Percentiles rank a stretch among this genome's conserved stretches.
Conservation (phyloP, 2,888 invertebrate genomes). For the Girardia tigrina region DNA sequence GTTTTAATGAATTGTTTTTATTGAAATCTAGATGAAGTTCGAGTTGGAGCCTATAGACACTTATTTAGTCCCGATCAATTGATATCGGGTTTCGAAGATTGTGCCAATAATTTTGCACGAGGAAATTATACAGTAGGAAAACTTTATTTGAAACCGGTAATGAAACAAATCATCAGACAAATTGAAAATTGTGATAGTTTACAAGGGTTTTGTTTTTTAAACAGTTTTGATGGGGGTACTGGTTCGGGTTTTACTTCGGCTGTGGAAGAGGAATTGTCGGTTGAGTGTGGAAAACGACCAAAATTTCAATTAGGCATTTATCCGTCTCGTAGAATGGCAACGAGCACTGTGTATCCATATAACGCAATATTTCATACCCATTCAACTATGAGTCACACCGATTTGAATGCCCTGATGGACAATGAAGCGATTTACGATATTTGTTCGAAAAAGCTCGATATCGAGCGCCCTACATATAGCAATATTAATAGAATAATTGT, state of each 20-base stretch:
- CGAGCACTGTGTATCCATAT: slow-evolving; percentile 34
- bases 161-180: slow-evolving; percentile 59
- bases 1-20: too few relatives aligned
- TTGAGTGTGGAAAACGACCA: slow-evolving; percentile 35
- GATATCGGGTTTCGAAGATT: slow-evolving; percentile 62
- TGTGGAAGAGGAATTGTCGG: slow-evolving; percentile 29
- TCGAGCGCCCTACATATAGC: slow-evolving; percentile 24
- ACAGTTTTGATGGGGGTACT: slow-evolving; percentile 32
- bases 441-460: background rate
- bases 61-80: slow-evolving; percentile 47
- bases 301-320: slow-evolving; percentile 33
- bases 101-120: slow-evolving; percentile 69
- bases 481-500: slow-evolving; percentile 32
- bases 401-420: slow-evolving; percentile 30
- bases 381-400: slow-evolving; percentile 27
- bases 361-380: slow-evolving; percentile 34
- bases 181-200: slow-evolving; percentile 65
- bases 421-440: slow-evolving; percentile 36
- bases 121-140: slow-evolving; percentile 63
- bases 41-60: slow-evolving; percentile 43
- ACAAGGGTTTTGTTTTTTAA: slow-evolving; percentile 38
- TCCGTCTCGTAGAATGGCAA: slow-evolving; percentile 32
- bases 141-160: slow-evolving; percentile 61
- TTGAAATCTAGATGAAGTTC: slow-evolving; percentile 41
- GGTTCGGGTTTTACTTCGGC: slow-evolving; percentile 34